Evolutionary conservation across 1,140 invertebrate genomes (phyloP).

Genomic region (Hetaerina americana): DNA sequence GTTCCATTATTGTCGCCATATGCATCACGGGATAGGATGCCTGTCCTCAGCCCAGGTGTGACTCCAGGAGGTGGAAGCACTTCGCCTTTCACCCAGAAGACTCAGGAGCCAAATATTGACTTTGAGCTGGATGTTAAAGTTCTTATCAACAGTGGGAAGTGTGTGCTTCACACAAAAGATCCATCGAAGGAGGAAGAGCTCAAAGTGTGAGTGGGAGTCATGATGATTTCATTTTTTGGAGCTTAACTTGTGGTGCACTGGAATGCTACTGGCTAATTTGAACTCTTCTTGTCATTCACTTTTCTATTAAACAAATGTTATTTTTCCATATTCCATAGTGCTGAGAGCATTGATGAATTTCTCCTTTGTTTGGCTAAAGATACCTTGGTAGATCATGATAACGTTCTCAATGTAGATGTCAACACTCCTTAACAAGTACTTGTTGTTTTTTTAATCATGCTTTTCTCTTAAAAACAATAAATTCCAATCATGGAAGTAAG

Average conservation of each 20-base stretch:
- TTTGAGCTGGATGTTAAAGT: conserved; percentile 94
- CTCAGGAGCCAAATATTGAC: conserved; percentile 86
- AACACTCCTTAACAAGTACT: too few species aligned
- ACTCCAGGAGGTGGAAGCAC: neutral
- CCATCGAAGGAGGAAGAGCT: conserved; percentile 53
- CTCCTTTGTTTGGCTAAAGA: too few species aligned
- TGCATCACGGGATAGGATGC: neutral
- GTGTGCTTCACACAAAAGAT: conserved; percentile 89
- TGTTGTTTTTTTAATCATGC: too few species aligned
- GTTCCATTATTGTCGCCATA: neutral
- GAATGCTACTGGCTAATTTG: neutral
- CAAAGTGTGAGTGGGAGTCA: conserved; percentile 32
- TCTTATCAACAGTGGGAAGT: conserved; percentile 91
- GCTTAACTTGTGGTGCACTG: neutral
- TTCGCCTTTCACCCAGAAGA: conserved; percentile 31
- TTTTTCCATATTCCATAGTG: too few species aligned
- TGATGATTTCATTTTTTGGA: neutral
- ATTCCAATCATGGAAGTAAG: too few species aligned
- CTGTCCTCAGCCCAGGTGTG: neutral
- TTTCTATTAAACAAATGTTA: too few species aligned
- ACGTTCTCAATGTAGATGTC: too few species aligned
- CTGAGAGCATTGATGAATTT: too few species aligned
- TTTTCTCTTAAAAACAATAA: too few species aligned
- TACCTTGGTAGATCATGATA: too few species aligned
- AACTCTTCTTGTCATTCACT: too few species aligned